Conservation (phyloP, 2,888 invertebrate species). For the Polyommatus icarus region DNA sequence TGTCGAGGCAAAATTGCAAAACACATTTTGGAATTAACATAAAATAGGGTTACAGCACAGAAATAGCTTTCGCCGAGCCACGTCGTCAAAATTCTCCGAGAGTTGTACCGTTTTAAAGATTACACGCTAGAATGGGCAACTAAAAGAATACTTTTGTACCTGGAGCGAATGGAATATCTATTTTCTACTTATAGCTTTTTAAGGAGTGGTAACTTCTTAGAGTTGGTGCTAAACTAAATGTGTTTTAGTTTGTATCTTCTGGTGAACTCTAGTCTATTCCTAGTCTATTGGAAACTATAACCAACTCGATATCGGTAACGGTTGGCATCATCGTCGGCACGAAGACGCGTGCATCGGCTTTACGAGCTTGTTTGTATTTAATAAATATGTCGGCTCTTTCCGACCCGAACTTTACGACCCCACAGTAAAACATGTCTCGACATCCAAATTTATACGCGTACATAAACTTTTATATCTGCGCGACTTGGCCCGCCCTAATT, state of each 20-base stretch:
- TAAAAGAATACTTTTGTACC: conserved; percentile 22
- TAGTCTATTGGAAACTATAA: not conserved
- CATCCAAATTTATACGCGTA: conserved; percentile 79
- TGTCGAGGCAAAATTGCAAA: conserved; percentile 5
- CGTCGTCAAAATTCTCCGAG: conserved; percentile 3
- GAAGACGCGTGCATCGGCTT: conserved; percentile 73
- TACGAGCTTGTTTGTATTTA: conserved; percentile 79
- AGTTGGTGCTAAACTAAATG: not conserved
- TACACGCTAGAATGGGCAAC: conserved; percentile 20
- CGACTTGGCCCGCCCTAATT: conserved; percentile 77
- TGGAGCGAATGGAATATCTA: conserved; percentile 20
- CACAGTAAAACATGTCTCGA: conserved; percentile 80
- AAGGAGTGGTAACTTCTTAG: not conserved
- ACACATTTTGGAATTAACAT: conserved; percentile 15
- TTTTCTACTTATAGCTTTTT: conserved; percentile 3
- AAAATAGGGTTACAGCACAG: conserved; percentile 17
- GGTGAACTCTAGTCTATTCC: not conserved
- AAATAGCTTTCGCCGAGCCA: conserved; percentile 9
- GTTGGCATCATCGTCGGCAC: conserved; percentile 70
- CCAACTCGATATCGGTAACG: conserved; percentile 55
- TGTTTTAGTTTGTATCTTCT: not conserved
- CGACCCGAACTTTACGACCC: conserved; percentile 77
- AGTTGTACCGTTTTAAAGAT: conserved; percentile 24
- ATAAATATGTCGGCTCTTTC: conserved; percentile 79
- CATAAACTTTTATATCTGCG: conserved; percentile 79